These are phyloP conservation scores for Neotoxoptera formosana DNA, from an alignment of 1,140 invertebrate genomes.

Conservation along the genomic window DNA sequence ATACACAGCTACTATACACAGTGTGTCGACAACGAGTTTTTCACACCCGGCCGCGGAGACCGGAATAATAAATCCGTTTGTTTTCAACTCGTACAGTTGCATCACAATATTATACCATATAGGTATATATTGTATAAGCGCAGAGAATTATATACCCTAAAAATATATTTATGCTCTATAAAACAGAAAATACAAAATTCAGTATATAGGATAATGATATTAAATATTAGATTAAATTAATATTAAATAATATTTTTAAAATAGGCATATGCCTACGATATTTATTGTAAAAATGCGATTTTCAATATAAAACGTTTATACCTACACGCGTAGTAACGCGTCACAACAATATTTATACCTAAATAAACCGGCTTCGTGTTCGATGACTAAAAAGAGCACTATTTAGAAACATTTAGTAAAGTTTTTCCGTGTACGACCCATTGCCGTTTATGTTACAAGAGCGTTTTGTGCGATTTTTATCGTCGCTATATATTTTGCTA, in stretches of 20 bases:
- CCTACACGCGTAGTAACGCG: no score
- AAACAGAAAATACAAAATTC: not conserved
- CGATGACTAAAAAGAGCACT: not conserved
- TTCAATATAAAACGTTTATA: no score
- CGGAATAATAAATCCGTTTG: not conserved
- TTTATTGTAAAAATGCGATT: no score
- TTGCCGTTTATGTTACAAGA: conserved; percentile 44
- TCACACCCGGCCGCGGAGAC: not conserved
- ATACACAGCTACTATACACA: no score
- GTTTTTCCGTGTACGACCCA: conserved; percentile 14
- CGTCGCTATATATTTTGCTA: not conserved
- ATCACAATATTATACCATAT: not conserved
- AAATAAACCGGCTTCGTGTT: not conserved
- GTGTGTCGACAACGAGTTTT: not conserved
- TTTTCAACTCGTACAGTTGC: not conserved
- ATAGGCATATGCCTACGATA: no score
- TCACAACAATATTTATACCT: not conserved
- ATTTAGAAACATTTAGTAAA: conserved; percentile 37
- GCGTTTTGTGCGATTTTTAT: conserved; percentile 55
- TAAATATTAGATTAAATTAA: not conserved
- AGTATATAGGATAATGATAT: not conserved
- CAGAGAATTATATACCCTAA: not conserved
- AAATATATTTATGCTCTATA: not conserved
- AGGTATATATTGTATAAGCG: not conserved
- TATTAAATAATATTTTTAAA: not conserved